A percentile compares a stretch with the other conserved stretches of the same genome.
These are phyloP conservation scores for Anastatus disparis DNA, from an alignment of 1,140 invertebrate genomes.

Conservation along the genomic window DNA sequence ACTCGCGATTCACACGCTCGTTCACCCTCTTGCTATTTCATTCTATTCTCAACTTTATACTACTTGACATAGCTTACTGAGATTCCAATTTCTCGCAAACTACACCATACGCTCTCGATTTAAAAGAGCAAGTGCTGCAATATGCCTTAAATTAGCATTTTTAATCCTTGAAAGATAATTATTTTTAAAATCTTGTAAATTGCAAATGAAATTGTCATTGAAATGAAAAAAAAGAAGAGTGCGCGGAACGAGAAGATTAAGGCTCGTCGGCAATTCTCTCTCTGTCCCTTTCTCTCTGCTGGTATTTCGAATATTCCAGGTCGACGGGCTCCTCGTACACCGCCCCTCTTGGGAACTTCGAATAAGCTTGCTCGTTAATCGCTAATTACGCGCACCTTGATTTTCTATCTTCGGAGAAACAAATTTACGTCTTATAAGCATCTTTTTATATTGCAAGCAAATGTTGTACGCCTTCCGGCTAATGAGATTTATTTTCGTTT, in stretches of 20 bases:
- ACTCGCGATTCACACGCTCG: background rate
- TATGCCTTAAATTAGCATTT: constrained; percentile 18
- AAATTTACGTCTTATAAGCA: background rate
- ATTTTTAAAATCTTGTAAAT: background rate
- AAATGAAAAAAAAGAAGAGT: background rate
- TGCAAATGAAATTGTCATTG: constrained; percentile 1
- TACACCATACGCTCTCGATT: too few species aligned
- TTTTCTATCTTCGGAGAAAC: background rate
- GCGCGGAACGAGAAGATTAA: background rate
- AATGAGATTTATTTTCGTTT: too few species aligned
- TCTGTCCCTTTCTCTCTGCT: background rate
- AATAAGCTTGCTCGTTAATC: background rate
- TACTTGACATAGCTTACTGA: too few species aligned
- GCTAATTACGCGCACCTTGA: background rate
- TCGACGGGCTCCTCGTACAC: background rate
- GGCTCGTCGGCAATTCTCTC: too few species aligned
- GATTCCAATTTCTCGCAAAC: too few species aligned
- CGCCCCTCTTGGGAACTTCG: background rate
- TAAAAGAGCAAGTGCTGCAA: too few species aligned
- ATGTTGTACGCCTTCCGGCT: too few species aligned
- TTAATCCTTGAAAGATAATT: background rate
- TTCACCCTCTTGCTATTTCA: too few species aligned
- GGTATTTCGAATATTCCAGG: constrained; percentile 2
- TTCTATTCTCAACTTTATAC: too few species aligned
- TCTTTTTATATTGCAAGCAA: too few species aligned